Evolutionary conservation across 1,140 invertebrate genomes (phyloP).

Genomic region (Drosophila saltans): DNA sequence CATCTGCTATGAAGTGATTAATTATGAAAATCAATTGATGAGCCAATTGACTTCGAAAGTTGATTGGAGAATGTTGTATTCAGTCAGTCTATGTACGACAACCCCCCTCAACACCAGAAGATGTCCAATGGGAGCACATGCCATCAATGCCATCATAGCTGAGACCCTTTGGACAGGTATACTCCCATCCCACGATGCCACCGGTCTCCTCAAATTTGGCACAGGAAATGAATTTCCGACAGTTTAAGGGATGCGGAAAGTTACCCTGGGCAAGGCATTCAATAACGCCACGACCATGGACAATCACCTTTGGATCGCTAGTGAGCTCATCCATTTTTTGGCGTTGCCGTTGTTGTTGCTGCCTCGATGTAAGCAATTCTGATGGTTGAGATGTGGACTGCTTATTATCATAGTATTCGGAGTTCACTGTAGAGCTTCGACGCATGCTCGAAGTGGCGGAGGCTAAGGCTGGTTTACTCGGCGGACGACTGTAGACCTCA

Average conservation of each 20-base stretch:
- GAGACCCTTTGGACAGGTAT: conserved; percentile 92
- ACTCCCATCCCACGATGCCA: conserved; percentile 91
- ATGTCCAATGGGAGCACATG: conserved; percentile 92
- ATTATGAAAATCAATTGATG: conserved; percentile 4
- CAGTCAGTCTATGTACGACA: conserved; percentile 84
- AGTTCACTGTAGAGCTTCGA: conserved; percentile 12
- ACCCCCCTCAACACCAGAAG: conserved; percentile 86
- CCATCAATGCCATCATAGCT: conserved; percentile 94
- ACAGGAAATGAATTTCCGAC: conserved; percentile 94
- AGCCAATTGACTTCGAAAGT: not conserved
- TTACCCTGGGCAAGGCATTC: conserved; percentile 93
- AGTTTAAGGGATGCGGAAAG: conserved; percentile 93
- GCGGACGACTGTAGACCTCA: conserved; percentile 66
- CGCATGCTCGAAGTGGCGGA: conserved; percentile 38
- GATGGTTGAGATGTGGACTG: conserved; percentile 13
- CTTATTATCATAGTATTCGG: conserved; percentile 23
- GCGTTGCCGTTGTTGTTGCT: conserved; percentile 20
- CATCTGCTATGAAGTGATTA: not conserved
- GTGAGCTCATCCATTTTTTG: not conserved
- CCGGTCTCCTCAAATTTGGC: conserved; percentile 90
- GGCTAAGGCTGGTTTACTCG: conserved; percentile 39
- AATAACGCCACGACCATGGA: conserved; percentile 86
- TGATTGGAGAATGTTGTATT: conserved; percentile 25
- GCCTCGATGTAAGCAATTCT: not conserved
- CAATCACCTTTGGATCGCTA: conserved; percentile 71